Evolutionary conservation across 2,888 invertebrate species (phyloP).

Genomic region (Athrips mouffetella): DNA sequence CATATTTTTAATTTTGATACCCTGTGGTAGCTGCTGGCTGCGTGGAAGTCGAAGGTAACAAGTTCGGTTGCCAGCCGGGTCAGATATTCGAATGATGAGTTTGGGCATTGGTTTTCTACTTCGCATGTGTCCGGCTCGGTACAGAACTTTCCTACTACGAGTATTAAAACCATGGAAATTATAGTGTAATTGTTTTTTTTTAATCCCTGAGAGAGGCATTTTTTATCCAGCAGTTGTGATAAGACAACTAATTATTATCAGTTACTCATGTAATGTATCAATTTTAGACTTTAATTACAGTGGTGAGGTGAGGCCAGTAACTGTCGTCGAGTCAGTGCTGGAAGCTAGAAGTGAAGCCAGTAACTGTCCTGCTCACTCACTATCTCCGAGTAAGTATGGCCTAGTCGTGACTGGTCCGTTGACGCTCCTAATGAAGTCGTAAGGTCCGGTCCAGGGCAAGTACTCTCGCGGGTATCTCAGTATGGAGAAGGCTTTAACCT

Average conservation of each 20-base stretch:
- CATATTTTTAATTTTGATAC: no score
- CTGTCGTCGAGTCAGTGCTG: background rate
- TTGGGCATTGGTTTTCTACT: no score
- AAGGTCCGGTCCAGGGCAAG: slow-evolving; percentile 40
- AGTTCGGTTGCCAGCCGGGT: no score
- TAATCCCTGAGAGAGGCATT: background rate
- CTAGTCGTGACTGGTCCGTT: slow-evolving; percentile 59
- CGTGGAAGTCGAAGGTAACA: no score
- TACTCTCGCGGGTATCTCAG: slow-evolving; percentile 15
- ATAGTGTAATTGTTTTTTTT: no score
- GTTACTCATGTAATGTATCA: background rate
- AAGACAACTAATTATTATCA: background rate
- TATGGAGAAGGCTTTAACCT: slow-evolving; percentile 23
- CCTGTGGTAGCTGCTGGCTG: no score
- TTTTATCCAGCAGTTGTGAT: background rate
- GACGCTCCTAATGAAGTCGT: slow-evolving; percentile 68
- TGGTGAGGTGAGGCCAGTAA: background rate
- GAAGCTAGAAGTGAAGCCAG: background rate
- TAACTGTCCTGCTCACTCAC: background rate
- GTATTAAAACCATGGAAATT: no score
- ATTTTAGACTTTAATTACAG: background rate
- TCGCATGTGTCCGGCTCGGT: no score
- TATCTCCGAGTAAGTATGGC: background rate
- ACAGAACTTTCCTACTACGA: no score
- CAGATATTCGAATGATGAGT: no score